These are phyloP conservation scores for Vulpes vulpes DNA, from an alignment of 2,113 vertebrate genomes.

Conservation along the genomic window DNA sequence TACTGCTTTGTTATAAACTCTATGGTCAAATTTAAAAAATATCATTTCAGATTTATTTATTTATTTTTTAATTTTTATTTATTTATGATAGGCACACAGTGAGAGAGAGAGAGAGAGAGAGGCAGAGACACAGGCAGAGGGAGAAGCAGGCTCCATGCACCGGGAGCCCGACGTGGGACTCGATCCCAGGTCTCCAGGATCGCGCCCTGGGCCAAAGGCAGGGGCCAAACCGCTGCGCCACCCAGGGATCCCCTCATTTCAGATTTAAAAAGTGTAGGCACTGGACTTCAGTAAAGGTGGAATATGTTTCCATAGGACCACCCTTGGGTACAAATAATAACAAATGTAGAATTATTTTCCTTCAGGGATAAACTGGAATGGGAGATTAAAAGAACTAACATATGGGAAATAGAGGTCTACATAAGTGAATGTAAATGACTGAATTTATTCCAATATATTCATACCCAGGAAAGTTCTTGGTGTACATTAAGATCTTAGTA, in stretches of 20 bases:
- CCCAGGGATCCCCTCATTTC: too few species aligned
- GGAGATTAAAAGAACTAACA: not conserved
- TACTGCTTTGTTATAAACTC: not conserved
- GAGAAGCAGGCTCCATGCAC: too few species aligned
- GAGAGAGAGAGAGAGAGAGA: too few species aligned
- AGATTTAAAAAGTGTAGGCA: not conserved
- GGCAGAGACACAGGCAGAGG: too few species aligned
- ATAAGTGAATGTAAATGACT: not conserved
- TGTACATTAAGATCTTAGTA: not conserved
- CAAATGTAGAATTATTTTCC: not conserved
- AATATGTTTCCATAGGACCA: not conserved
- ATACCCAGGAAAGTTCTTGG: not conserved
- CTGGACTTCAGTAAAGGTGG: not conserved
- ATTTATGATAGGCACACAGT: too few species aligned
- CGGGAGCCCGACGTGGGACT: too few species aligned
- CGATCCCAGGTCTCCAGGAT: too few species aligned
- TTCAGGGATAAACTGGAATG: not conserved
- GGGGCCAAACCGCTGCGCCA: too few species aligned
- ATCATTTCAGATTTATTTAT: not conserved
- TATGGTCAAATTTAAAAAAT: not conserved
- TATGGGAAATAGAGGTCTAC: rapidly evolving
- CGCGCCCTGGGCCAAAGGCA: too few species aligned
- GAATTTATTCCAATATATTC: not conserved
- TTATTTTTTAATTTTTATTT: too few species aligned
- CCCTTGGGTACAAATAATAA: not conserved